Evolutionary conservation across 2,113 vertebrate genomes (phyloP), one percentile per base, ranked within the genome.

Genomic region (Micromys minutus): DNA sequence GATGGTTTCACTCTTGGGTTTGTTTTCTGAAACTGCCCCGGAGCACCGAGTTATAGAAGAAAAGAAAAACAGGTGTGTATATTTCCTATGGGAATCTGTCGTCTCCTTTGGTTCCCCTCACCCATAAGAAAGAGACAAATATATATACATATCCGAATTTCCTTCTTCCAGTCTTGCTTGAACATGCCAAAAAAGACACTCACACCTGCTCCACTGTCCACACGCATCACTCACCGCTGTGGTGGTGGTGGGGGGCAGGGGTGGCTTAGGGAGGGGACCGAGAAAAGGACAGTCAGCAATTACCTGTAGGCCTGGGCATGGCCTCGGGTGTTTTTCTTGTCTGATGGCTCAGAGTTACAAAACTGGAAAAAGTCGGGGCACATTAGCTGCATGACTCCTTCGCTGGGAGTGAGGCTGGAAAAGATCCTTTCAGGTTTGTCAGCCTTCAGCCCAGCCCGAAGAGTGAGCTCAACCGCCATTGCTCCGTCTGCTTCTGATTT

Each of bases 31-130:
- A 98, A 89, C 85, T 83, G 19, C 84, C 95, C 84, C 52, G 0
- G 1, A 94, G 75, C 0, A 1, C 11, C n/a, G 57, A 61, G 89
- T 85, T 45, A 2, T 39, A 83, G 92, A 72, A 6, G 77, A 77
- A 92, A 85, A 16, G 74, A 88, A 65, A 94, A 85, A 16, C 95
- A 96, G 95, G 93, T 97, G 95, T 87, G 91, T 1, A 13, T 0
- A 2, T 52, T 90, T 97, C 89, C 96, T 97, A 50, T 97, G 92
- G 95, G 96, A 97, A 77, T 72, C 92, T 95, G 95, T 94, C 87
- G 72, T 94, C 72, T n/a, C 63, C 83, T 94, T 55, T 79, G 77
- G 1, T 17, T 94, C 72, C 50, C 65, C n/a, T 85, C 83, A 90
- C 83, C 8, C 3, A 69, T 67, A 95, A 85, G 96, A 97, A 95